These are phyloP conservation scores for Poecilobothrus nobilitatus DNA, from an alignment of 2,888 invertebrate genomes.

Conservation along the genomic window DNA sequence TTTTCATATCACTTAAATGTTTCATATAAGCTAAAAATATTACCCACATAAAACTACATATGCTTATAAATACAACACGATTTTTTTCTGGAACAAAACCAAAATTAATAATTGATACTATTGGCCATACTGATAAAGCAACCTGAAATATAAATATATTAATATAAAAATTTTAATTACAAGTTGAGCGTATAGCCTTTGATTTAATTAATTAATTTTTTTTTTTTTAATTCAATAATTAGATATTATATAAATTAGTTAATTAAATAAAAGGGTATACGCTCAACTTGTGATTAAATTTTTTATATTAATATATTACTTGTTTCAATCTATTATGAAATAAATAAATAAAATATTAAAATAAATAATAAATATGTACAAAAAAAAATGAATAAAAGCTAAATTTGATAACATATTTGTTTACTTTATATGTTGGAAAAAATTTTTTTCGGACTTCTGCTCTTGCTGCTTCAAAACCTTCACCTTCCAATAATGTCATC, in stretches of 20 bases:
- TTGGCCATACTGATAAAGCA: slow-evolving; percentile 60
- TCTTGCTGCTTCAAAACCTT: slow-evolving; percentile 47
- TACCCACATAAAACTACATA: slow-evolving; percentile 67
- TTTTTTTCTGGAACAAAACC: slow-evolving; percentile 61
- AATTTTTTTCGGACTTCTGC: slow-evolving; percentile 65
- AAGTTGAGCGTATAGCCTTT: too few species aligned
- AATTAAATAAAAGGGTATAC: too few species aligned
- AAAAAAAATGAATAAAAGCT: too few species aligned
- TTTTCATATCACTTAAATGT: slow-evolving; percentile 48
- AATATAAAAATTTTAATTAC: neutral
- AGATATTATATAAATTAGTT: too few species aligned
- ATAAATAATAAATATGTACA: too few species aligned
- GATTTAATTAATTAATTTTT: too few species aligned
- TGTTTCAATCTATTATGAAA: too few species aligned
- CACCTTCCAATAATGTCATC: slow-evolving; percentile 65
- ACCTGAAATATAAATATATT: slow-evolving; percentile 44
- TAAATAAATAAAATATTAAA: too few species aligned
- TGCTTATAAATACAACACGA: slow-evolving; percentile 62
- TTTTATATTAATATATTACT: too few species aligned
- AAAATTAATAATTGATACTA: slow-evolving; percentile 65
- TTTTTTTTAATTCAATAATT: too few species aligned
- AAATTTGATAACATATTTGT: neutral
- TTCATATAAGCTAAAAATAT: slow-evolving; percentile 72
- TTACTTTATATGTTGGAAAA: slow-evolving; percentile 56
- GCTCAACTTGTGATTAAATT: too few species aligned